Evolutionary conservation across 2,113 vertebrate species (phyloP), one percentile per base, ranked within the genome.

Genomic region (Otocyon megalotis): DNA sequence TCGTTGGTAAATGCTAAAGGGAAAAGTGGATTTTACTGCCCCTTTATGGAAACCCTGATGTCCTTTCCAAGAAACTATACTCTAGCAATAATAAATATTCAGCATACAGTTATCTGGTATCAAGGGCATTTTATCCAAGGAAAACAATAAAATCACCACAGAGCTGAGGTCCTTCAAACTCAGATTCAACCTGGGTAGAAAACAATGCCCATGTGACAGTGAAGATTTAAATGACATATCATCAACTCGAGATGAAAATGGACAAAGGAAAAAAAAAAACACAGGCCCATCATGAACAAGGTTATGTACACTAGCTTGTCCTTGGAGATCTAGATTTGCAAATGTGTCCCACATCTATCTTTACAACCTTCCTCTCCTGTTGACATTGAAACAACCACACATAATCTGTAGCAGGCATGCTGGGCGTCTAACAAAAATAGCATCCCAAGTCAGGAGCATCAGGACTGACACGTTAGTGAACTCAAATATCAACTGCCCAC

Each of bases 201-300:
- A 96, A 71, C 22, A 81, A 72, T 19, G 80, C 32, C 60, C 56
- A 30, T 4, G 6, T 81, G 26, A 80, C 79, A 53, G 22, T 8
- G 54, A 80, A 86, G 63, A 96, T 87, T 84, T 85, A 90, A 97
- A 90, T 71, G 82, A 72, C n/a, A 35, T 76, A 81, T 72, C 81
- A 53, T 88, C 82, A 90, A 92, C 84, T 93, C 77, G 72, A 92
- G 94, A 89, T 43, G 69, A 80, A 92, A 97, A 94, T 62, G 67
- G 48, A 67, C 90, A 91, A 85, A 37, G 53, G 17, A 32, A 58
- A 83, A 83, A 43, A 26, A 43, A 58, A 86, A 83, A 17, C 12
- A 7, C 48, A 81, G 54, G 60, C 35, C 69, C 12, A 1, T 81
- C 62, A 32, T 63, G 62, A 97, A 92, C 43, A 65, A 87, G 62